These are phyloP conservation scores for Trichonephila clavipes DNA, from an alignment of 1,140 invertebrate genomes.

Conservation along the genomic window DNA sequence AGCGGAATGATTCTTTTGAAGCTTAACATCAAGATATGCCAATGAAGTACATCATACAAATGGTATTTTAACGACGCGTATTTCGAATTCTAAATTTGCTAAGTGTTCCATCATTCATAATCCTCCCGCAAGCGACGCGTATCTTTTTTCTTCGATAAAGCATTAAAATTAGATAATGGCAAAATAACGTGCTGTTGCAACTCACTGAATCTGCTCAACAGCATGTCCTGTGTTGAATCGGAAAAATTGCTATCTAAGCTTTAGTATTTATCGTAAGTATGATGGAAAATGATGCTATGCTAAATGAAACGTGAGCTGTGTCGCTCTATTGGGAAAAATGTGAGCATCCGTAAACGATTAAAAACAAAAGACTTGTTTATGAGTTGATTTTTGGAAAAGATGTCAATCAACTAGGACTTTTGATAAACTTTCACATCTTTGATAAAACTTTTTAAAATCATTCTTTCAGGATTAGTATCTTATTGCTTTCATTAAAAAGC, in stretches of 20 bases:
- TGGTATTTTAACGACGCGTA: neutral
- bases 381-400: too few species aligned
- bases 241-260: neutral
- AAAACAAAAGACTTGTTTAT: too few species aligned
- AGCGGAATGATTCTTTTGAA: neutral
- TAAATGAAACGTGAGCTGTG: neutral
- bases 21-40: neutral
- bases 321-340: neutral
- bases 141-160: slow-evolving; percentile 5
- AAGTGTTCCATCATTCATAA: slow-evolving; percentile 28
- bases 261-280: neutral
- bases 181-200: slow-evolving; percentile 25
- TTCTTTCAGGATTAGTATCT: too few species aligned
- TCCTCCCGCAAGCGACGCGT: neutral
- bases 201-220: slow-evolving; percentile 14
- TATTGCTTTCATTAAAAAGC: too few species aligned
- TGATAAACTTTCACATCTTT: too few species aligned
- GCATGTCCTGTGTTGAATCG: neutral
- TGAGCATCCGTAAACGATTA: too few species aligned
- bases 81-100: slow-evolving; percentile 21
- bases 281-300: neutral
- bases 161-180: slow-evolving; percentile 29
- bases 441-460: too few species aligned
- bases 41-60: slow-evolving; percentile 7
- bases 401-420: too few species aligned